Percentiles rank a stretch among this genome's conserved stretches.
Conservation (phyloP, 2,797 vertebrate species). For the Trachops cirrhosus region DNA sequence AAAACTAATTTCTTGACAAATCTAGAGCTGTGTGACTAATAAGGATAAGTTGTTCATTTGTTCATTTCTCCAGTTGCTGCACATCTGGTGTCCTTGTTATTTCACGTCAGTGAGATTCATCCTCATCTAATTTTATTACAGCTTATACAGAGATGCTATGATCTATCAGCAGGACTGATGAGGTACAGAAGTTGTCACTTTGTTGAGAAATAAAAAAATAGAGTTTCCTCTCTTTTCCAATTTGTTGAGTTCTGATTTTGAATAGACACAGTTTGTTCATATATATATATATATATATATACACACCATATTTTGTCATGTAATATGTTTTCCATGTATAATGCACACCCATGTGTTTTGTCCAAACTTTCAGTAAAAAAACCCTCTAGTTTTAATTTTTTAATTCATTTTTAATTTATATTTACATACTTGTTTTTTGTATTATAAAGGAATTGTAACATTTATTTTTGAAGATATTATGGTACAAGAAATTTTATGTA, state of each 20-base stretch:
- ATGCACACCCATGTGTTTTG: too few relatives aligned
- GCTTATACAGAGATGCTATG: not conserved
- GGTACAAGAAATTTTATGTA: too few relatives aligned
- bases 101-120: constrained; percentile 29
- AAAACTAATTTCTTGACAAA: constrained; percentile 7
- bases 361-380: too few relatives aligned
- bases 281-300: too few relatives aligned
- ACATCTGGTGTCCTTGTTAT: constrained; percentile 40
- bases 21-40: constrained; percentile 23
- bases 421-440: too few relatives aligned
- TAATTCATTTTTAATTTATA: too few relatives aligned
- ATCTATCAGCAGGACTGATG: constrained; percentile 14
- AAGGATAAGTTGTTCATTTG: not conserved
- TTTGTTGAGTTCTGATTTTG: not conserved
- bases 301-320: too few relatives aligned
- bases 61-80: constrained; percentile 31
- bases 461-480: too few relatives aligned
- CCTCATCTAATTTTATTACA: constrained; percentile 44
- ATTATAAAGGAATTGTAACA: too few relatives aligned
- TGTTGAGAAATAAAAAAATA: not conserved
- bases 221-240: not conserved
- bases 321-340: too few relatives aligned
- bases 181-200: constrained; percentile 18
- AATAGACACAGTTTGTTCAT: too few relatives aligned
- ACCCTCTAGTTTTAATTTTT: too few relatives aligned